A percentile compares a stretch with the other conserved stretches of the same genome.
These are phyloP conservation scores for Simalia tracyae DNA, from an alignment of 2,797 vertebrate species.

Conservation along the genomic window DNA sequence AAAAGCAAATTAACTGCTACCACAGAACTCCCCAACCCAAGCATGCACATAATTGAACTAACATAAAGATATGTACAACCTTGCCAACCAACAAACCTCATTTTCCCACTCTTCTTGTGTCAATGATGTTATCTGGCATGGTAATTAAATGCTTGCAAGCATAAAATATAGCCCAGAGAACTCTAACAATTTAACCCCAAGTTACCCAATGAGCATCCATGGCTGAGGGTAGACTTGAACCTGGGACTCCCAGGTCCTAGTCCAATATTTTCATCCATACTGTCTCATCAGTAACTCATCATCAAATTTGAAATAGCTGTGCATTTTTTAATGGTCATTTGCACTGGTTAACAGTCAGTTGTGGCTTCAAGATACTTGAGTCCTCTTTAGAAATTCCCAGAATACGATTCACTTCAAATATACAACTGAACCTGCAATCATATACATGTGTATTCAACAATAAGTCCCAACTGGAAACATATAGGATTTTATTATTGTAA, in stretches of 20 bases:
- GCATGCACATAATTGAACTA: too few relatives aligned
- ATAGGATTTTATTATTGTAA: background rate
- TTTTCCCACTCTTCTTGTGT: too few relatives aligned
- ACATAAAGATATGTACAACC: too few relatives aligned
- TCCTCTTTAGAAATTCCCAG: background rate
- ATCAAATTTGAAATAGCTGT: background rate
- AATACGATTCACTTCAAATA: background rate
- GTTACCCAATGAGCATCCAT: too few relatives aligned
- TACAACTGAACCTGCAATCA: background rate
- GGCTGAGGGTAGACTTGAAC: background rate
- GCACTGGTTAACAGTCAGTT: background rate
- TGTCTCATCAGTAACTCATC: background rate
- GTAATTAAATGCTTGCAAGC: too few relatives aligned
- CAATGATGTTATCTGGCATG: too few relatives aligned
- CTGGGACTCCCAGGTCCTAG: background rate
- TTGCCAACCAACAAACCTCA: too few relatives aligned
- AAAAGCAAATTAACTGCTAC: too few relatives aligned
- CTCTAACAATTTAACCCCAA: too few relatives aligned
- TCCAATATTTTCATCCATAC: background rate
- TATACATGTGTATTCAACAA: background rate
- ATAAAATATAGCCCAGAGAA: too few relatives aligned
- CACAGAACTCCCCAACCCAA: too few relatives aligned
- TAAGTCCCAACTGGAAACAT: background rate
- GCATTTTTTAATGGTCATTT: background rate
- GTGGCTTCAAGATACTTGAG: background rate